Evolutionary conservation across 2,888 invertebrate genomes (phyloP).

Genomic region (Protonemura montana): DNA sequence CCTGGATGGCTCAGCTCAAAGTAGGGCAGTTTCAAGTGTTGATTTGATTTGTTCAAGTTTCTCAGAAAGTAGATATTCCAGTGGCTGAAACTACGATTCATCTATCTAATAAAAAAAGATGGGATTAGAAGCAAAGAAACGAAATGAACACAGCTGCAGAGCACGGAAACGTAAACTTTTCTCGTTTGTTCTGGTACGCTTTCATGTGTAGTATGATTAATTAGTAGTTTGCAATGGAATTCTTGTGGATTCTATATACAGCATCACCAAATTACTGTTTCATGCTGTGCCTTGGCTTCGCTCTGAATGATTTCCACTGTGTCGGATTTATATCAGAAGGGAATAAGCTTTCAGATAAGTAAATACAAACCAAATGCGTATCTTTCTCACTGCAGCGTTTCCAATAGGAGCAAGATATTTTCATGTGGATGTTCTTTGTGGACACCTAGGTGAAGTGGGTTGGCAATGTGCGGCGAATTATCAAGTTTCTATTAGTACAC

Average conservation of each 20-base stretch:
- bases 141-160: no score
- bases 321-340: not conserved
- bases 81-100: not conserved
- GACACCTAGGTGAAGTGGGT: no score
- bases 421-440: no score
- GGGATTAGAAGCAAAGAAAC: not conserved
- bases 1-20: not conserved
- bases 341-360: not conserved
- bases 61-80: not conserved
- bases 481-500: no score
- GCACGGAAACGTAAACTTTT: not conserved
- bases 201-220: not conserved
- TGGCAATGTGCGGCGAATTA: no score
- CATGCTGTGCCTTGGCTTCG: not conserved
- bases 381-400: not conserved
- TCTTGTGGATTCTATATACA: not conserved
- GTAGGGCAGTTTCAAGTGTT: not conserved
- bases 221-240: not conserved
- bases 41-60: not conserved
- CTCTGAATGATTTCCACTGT: not conserved
- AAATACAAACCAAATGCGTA: not conserved
- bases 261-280: not conserved
- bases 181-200: not conserved
- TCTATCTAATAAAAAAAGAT: not conserved
- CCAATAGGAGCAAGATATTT: not conserved